Evolutionary conservation across 2,888 invertebrate species (phyloP).

Genomic region (Cheilosia variabilis): DNA sequence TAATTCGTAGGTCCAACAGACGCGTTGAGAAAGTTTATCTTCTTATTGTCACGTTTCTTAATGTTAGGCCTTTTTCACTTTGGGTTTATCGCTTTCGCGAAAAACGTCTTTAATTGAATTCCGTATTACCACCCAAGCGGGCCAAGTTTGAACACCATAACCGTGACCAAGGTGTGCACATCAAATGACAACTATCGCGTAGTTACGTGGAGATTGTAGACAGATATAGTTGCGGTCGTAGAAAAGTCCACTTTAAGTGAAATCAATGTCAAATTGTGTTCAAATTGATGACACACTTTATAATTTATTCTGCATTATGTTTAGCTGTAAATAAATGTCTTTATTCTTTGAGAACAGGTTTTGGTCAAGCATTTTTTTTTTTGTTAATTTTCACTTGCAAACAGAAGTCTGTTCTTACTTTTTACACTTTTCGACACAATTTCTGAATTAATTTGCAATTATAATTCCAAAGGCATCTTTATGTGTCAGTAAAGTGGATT

Average conservation of each 20-base stretch:
- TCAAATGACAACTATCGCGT: neutral
- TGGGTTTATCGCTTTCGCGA: conserved; percentile 33
- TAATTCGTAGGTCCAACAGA: neutral
- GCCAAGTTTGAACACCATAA: conserved; percentile 2
- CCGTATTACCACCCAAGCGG: conserved; percentile 12
- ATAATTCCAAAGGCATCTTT: neutral
- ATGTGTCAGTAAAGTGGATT: conserved; percentile 9
- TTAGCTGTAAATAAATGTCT: conserved; percentile 24
- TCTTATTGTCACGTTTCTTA: conserved; percentile 37
- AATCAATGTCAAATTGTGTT: conserved; percentile 61
- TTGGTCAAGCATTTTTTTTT: neutral
- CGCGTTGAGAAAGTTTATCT: conserved; percentile 19
- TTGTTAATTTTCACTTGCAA: neutral
- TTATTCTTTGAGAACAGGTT: conserved; percentile 28
- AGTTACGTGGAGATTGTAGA: neutral
- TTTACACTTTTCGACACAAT: conserved; percentile 33
- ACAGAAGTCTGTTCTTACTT: conserved; percentile 14
- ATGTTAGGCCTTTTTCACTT: conserved; percentile 38
- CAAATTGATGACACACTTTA: conserved; percentile 64
- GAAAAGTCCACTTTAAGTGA: conserved; percentile 43
- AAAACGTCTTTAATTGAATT: conserved; percentile 33
- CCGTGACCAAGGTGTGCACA: conserved; percentile 4
- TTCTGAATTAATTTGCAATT: neutral
- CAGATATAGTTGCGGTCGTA: neutral
- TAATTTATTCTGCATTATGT: conserved; percentile 49